phyloP scores from a whole-genome alignment of 2,888 invertebrate genomes.

The Notodonta dromedarius region DNA sequence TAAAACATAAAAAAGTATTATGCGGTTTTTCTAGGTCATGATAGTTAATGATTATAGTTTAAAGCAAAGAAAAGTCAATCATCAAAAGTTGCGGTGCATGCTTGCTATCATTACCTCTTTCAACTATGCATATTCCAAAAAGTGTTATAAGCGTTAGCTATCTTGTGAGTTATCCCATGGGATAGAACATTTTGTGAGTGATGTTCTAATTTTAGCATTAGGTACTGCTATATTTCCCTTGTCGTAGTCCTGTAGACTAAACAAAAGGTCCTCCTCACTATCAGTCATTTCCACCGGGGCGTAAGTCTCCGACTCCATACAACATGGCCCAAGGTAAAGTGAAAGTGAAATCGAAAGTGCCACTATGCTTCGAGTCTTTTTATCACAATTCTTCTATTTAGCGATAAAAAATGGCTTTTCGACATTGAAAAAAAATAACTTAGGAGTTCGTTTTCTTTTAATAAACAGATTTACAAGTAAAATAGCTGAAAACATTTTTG shows the following conservation, averaged over 20 bases:
- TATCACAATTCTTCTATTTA: conserved; percentile 36
- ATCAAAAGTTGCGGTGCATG: too few relatives aligned
- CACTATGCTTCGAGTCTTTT: conserved; percentile 39
- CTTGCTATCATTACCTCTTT: too few relatives aligned
- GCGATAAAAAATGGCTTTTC: conserved; percentile 16
- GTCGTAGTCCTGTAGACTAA: too few relatives aligned
- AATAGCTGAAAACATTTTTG: conserved; percentile 7
- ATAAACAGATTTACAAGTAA: not conserved
- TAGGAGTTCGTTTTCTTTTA: not conserved
- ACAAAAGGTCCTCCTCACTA: conserved; percentile 6
- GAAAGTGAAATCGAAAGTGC: conserved; percentile 72
- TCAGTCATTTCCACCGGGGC: conserved; percentile 26
- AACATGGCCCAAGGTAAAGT: conserved; percentile 62
- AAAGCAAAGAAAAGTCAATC: too few relatives aligned
- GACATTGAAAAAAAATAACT: not conserved
- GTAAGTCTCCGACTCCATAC: conserved; percentile 58
- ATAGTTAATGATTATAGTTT: not conserved
- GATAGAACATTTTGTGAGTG: too few relatives aligned
- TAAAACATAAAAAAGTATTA: too few relatives aligned
- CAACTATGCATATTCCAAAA: too few relatives aligned
- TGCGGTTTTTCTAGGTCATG: too few relatives aligned
- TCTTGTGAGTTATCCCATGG: too few relatives aligned
- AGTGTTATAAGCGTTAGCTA: too few relatives aligned
- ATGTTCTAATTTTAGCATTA: too few relatives aligned
- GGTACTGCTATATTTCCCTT: too few relatives aligned